Evolutionary conservation across 2,113 vertebrate genomes (phyloP).

Genomic region (Nanorana parkeri): DNA sequence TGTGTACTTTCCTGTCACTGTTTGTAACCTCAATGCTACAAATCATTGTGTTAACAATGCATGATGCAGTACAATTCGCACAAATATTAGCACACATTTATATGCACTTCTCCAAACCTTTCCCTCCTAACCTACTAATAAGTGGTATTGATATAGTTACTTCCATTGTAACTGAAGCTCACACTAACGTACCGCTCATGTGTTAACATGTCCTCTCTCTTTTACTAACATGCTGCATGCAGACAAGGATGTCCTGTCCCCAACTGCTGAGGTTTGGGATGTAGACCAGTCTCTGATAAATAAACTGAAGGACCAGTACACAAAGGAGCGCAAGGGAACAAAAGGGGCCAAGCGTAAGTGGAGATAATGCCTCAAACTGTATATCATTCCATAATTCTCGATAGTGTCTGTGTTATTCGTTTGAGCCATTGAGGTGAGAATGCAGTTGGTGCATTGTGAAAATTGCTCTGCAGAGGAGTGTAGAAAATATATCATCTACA

Average conservation of each 20-base stretch:
- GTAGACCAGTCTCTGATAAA: constrained; percentile 86
- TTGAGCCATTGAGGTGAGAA: background rate
- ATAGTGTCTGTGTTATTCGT: background rate
- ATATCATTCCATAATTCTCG: constrained; percentile 41
- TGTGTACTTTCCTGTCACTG: too few relatives aligned
- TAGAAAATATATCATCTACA: too few relatives aligned
- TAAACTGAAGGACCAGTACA: constrained; percentile 89
- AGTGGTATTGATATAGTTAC: background rate
- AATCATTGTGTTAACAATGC: background rate
- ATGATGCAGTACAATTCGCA: background rate
- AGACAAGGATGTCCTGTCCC: constrained; percentile 87
- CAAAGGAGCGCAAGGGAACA: constrained; percentile 86
- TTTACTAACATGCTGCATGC: constrained; percentile 85
- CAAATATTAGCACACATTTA: background rate
- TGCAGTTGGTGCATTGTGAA: background rate
- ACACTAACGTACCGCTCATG: constrained; percentile 70
- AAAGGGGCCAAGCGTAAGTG: constrained; percentile 87
- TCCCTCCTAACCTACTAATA: constrained; percentile 1
- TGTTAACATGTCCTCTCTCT: constrained; percentile 79
- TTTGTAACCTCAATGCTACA: too few relatives aligned
- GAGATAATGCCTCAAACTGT: constrained; percentile 75
- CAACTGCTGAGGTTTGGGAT: constrained; percentile 86
- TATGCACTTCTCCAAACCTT: background rate
- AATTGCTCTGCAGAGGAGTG: too few relatives aligned
- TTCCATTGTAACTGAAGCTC: constrained; percentile 18